Base-by-base conservation (phyloP, 2,113 vertebrate species). In the Lophius piscatorius region DNA sequence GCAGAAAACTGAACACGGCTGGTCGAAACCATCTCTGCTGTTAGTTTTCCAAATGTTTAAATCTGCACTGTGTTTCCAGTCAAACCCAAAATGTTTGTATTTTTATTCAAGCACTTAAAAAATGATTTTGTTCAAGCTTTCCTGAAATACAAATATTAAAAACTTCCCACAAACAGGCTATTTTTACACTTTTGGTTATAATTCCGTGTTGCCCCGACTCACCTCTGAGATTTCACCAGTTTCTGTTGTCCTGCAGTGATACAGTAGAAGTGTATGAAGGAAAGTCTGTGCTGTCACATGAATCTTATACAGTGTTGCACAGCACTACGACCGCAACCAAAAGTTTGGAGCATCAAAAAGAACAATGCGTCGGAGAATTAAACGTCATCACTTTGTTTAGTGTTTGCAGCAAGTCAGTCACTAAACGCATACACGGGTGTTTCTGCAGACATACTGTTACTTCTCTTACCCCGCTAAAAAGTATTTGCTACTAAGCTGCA, bases 221-320 rank as follows among this genome's bases (percentile, higher is more conserved):
- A 36, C 65, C 58, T 67, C 48, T 56, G 22, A 69, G 29, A 63
- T 70, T 82, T 83, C 70, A 83, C 72, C 56, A 77, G 70, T 75
- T 77, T 70, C 5, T 36, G 24, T 59, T 64, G 56, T 54, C 67
- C 26, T 74, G 59, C 58, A 75, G 76, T 77, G 72, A 77, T 82
- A 89, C 88, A 90, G 85, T 88, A 88, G 88, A 89, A 58, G 46
- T 39, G 52, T 62, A 66, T 78, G 65, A 63, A 72, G 58, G 21
- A 77, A 68, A 48, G 49, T 39, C 18, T 33, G 40, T 47, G 38
- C 45, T 47, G n/a, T n/a, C n/a, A n/a, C n/a, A n/a, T n/a, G n/a
- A n/a, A n/a, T n/a, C n/a, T n/a, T n/a, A n/a, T n/a, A n/a, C n/a
- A n/a, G n/a, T n/a, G n/a, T n/a, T n/a, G n/a, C n/a, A n/a, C n/a